Evolutionary conservation across 23 tunicate genomes (phyloP), one percentile per base, ranked within the genome.

Genomic region (Botrylloides violaceus): DNA sequence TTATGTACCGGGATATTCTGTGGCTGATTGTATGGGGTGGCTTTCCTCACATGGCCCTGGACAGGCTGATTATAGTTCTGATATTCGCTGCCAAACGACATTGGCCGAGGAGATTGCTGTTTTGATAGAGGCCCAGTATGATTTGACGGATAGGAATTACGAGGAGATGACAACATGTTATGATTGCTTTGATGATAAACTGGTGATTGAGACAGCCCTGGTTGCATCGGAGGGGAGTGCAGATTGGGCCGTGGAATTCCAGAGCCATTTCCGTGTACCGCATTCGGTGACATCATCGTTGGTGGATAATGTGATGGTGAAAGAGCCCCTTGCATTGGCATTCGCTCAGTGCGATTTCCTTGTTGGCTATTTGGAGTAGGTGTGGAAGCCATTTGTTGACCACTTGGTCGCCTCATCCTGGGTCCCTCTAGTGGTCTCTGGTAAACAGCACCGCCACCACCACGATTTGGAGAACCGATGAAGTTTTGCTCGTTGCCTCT

Each of bases 391-490:
- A 43, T 43, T 15, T 43, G 53, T 15, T 43, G 53, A 43, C 53
- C 53, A 43, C 53, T 43, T 43, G 53, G 53, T 43, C 53, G 53
- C 53, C 53, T 43, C 53, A 43, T 43, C 15, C 53, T 43, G 15
- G 53, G 53, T 7, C 53, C 53, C 15, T 43, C 53, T 9, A 27
- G 34, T 29, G 70, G 75, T n/a, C 75, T 47, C 22, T 36, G 80
- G 72, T 72, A 57, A 12, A 29, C 5, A 3, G 27, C 64, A 21
- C 32, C 70, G 27, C 20, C 29, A 2, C 72, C 71, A 27, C 23
- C 30, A 27, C 73, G 70, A 25, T 33, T 73, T 27, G 80, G 80
- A 15, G 53, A 43, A 7, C 53, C 53, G 12, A 43, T 43, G 15
- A 43, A 43, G 64, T 59, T 63, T 28, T 33, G 29, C 4, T 63